phyloP scores from a whole-genome alignment of 2,797 vertebrate genomes.

The Fistularia commersonii region DNA sequence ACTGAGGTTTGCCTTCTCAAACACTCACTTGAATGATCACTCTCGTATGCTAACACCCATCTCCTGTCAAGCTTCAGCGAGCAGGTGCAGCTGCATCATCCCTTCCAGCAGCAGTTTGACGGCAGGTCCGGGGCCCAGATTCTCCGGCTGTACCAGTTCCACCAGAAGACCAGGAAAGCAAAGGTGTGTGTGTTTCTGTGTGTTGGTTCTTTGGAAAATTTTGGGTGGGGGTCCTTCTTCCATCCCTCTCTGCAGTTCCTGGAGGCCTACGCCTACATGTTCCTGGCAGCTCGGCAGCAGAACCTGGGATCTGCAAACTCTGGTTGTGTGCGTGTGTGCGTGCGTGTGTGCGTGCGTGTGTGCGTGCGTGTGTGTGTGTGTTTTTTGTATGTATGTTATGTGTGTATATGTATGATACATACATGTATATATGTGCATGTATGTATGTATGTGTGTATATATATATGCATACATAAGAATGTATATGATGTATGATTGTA shows the following conservation, averaged over 20 bases:
- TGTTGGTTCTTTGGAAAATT: background rate
- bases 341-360: too few species aligned
- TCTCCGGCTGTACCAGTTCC: constrained; percentile 90
- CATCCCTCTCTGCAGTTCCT: constrained; percentile 81
- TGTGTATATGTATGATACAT: too few species aligned
- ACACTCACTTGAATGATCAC: too few species aligned
- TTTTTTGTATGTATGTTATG: too few species aligned
- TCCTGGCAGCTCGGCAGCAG: constrained; percentile 83
- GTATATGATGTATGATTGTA: too few species aligned
- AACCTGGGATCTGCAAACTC: constrained; percentile 73
- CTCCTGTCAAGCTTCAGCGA: constrained; percentile 86
- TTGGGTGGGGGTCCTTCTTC: background rate
- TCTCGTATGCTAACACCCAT: too few species aligned
- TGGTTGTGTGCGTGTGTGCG: too few species aligned
- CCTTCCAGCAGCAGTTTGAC: constrained; percentile 92
- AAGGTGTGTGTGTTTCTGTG: constrained; percentile 72
- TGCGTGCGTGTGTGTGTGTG: too few species aligned
- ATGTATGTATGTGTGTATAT: too few species aligned
- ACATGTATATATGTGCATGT: too few species aligned
- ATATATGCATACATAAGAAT: too few species aligned
- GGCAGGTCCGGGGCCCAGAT: constrained; percentile 89
- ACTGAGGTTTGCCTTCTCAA: constrained; percentile 12
- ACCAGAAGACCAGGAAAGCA: constrained; percentile 96
- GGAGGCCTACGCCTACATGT: constrained; percentile 88
- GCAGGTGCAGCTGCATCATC: constrained; percentile 89